phyloP scores from a whole-genome alignment of 2,797 vertebrate genomes.

The Macroramphosus scolopax region DNA sequence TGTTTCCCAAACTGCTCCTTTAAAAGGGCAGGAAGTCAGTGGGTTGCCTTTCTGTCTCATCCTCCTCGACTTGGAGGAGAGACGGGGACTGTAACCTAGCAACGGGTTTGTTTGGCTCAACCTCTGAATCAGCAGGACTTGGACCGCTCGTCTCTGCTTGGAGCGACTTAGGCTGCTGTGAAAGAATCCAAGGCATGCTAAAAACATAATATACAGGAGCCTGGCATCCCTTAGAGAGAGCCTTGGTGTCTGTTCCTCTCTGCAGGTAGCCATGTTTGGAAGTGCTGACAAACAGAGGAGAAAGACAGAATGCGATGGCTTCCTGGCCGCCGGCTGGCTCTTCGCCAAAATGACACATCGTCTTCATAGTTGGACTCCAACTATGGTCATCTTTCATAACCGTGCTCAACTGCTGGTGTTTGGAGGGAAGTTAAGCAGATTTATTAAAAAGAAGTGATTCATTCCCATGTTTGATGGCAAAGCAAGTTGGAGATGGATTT shows the following conservation, averaged over 20 bases:
- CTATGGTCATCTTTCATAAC: slow-evolving; percentile 48
- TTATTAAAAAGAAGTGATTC: slow-evolving; percentile 8
- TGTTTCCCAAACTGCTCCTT: no score
- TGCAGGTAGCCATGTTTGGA: slow-evolving; percentile 83
- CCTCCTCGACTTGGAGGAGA: slow-evolving; percentile 24
- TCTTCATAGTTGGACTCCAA: slow-evolving; percentile 45
- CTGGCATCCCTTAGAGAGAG: slow-evolving; percentile 72
- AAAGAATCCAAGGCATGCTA: slow-evolving; percentile 79
- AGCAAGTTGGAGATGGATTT: not conserved
- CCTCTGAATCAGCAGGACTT: slow-evolving; percentile 69
- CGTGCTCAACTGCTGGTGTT: slow-evolving; percentile 10
- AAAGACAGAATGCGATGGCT: slow-evolving; percentile 66
- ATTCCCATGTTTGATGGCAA: not conserved
- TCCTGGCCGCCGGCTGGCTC: slow-evolving; percentile 43
- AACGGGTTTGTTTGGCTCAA: slow-evolving; percentile 70
- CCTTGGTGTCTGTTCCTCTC: slow-evolving; percentile 72
- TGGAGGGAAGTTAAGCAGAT: slow-evolving; percentile 1
- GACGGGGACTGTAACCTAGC: slow-evolving; percentile 52
- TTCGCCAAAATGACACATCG: slow-evolving; percentile 51
- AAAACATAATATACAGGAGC: slow-evolving; percentile 81
- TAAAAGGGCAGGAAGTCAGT: slow-evolving; percentile 16
- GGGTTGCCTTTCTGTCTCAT: slow-evolving; percentile 30
- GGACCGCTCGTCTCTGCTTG: slow-evolving; percentile 71
- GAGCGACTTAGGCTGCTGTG: slow-evolving; percentile 77
- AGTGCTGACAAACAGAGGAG: slow-evolving; percentile 79